Evolutionary conservation across 2,113 vertebrate species (phyloP), one percentile per base, ranked within the genome.

Genomic region (Corythoichthys intestinalis): DNA sequence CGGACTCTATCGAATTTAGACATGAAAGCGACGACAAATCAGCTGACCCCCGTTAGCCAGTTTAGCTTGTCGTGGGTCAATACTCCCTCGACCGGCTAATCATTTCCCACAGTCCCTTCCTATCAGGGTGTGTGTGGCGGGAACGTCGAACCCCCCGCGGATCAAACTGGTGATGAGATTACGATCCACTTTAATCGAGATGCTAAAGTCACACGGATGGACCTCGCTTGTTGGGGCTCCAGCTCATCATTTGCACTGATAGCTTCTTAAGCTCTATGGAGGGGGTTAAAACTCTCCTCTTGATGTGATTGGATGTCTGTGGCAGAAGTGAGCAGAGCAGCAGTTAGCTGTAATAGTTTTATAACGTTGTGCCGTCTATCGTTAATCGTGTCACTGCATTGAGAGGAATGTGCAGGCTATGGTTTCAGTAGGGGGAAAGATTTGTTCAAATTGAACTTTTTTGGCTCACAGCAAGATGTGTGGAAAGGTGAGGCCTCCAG

Each of bases 311-410:
- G 76, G 80, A 82, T 69, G 71, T 83, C 72, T 78, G 73, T 78
- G 62, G 66, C 79, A 62, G 81, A 86, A 72, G 76, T 75, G 75
- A 85, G 69, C 76, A 79, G 72, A 68, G 56, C 59, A 62, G 67
- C 76, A 52, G 75, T 78, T 79, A 66, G 70, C 72, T 71, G 2
- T 90, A 87, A 89, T 82, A 80, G 85, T 86, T 85, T 84, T 86
- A 77, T 83, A 83, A 86, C 81, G 70, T 82, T 67, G 78, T 48
- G 12, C 82, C 60, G 60, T 49, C 70, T 67, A 60, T 77, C 86
- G 89, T 81, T 87, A 81, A 90, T 89, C 75, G 78, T 78, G 87
- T 90, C 89, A 90, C 89, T 90, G 86, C 81, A 80, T 76, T 50
- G 77, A 80, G 83, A 76, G 78, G 83, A 81, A 73, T 71, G 81